Evolutionary conservation across 2,888 invertebrate genomes (phyloP), one percentile per base, ranked within the genome.

Genomic region (Tetragnatha montana): DNA sequence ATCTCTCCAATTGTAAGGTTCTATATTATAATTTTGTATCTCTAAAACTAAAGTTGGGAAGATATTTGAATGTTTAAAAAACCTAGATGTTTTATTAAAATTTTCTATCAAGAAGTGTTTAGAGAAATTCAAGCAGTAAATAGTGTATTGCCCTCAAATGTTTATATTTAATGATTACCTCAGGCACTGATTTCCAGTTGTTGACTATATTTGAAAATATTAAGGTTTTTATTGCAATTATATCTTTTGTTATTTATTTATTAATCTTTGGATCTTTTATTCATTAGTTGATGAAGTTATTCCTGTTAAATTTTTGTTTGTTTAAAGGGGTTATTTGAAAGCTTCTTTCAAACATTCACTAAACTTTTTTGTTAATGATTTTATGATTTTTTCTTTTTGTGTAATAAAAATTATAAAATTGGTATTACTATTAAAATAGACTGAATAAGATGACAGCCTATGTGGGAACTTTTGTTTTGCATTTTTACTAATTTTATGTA

Each of bases 401-500:
- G 35, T 35, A 35, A 35, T 35, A 35, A 2, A 35, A 35, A 35
- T 35, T 35, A 35, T 2, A 35, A 35, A 35, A 35, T 35, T 35
- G 35, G 35, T 35, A 35, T 35, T 35, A 35, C 4, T n/a, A n/a
- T n/a, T n/a, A n/a, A n/a, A n/a, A 35, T 35, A 60, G 60, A 60
- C 7, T 60, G 8, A 60, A 60, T 35, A 35, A 35, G 35, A 35
- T 60, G 60, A 60, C 60, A 17, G 60, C 60, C 60, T 17, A 35
- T 35, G 35, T 60, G 60, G 12, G 60, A 60, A 60, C 14, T 60
- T 21, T 21, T 51, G 21, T 12, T 14, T 73, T 70, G 17, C 49
- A 21, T 73, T 81, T 81, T 81, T 71, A 71, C 21, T 73, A 21
- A 50, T 21, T 21, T 78, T 12, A 76, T 50, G 78, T 82, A 71